Percentiles rank a stretch among this genome's conserved stretches.
phyloP scores from a whole-genome alignment of 2,888 invertebrate genomes.

The Brassicogethes aeneus region DNA sequence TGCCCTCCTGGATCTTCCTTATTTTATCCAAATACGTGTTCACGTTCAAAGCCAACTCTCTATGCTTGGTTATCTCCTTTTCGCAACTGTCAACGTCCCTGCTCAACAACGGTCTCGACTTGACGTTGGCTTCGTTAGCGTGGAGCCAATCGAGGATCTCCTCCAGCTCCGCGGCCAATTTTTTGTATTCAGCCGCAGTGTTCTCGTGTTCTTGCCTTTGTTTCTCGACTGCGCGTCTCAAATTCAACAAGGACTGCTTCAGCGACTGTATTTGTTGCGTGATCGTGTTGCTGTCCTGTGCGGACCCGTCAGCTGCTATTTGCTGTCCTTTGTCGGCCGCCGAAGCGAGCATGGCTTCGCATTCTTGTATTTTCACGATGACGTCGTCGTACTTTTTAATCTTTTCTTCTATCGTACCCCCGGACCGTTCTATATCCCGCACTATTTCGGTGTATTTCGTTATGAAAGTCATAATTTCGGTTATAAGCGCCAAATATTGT shows the following conservation, averaged over 20 bases:
- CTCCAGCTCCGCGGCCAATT: conserved; percentile 74
- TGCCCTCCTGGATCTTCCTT: conserved; percentile 58
- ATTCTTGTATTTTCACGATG: conserved; percentile 79
- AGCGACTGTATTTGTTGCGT: conserved; percentile 80
- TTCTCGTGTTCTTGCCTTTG: conserved; percentile 82
- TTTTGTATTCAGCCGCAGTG: conserved; percentile 80
- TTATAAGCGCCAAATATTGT: conserved; percentile 78
- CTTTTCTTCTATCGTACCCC: conserved; percentile 74
- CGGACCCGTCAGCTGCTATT: conserved; percentile 83
- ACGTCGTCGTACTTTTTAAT: conserved; percentile 81
- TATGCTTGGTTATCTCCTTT: conserved; percentile 70
- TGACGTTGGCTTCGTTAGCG: conserved; percentile 69
- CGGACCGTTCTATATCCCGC: conserved; percentile 75
- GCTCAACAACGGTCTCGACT: conserved; percentile 73
- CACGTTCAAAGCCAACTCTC: conserved; percentile 58
- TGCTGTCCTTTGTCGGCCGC: conserved; percentile 89
- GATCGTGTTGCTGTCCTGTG: conserved; percentile 77
- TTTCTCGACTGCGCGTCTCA: conserved; percentile 74
- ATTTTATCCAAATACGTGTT: conserved; percentile 53
- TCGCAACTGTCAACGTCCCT: conserved; percentile 73
- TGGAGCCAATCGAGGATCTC: conserved; percentile 77
- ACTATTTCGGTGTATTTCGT: conserved; percentile 79
- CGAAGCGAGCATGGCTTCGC: conserved; percentile 77
- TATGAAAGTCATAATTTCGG: conserved; percentile 81
- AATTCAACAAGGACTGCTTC: conserved; percentile 71